These are phyloP conservation scores for Pristionchus pacificus DNA, from an alignment of 1,140 invertebrate genomes.

Conservation along the genomic window DNA sequence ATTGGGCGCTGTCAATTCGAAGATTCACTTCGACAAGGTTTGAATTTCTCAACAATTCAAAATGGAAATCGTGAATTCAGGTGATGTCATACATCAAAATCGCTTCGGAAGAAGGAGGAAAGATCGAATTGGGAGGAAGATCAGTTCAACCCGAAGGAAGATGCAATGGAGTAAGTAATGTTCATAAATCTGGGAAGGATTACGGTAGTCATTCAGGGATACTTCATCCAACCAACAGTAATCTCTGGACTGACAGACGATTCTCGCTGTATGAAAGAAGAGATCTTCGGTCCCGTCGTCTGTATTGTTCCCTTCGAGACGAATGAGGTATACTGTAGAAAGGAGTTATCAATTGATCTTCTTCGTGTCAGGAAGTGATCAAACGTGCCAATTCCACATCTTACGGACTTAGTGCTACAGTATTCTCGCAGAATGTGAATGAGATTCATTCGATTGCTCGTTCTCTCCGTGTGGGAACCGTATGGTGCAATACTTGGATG, in stretches of 20 bases:
- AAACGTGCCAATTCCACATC: conserved; percentile 61
- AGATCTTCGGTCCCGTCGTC: conserved; percentile 67
- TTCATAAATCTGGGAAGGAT: too few relatives aligned
- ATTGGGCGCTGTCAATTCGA: conserved; percentile 63
- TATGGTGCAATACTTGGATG: conserved; percentile 68
- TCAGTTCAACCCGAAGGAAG: conserved; percentile 44
- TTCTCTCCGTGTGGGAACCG: conserved; percentile 60
- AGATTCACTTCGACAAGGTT: conserved; percentile 64
- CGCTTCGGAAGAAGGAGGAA: conserved; percentile 55
- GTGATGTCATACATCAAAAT: conserved; percentile 58
- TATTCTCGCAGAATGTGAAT: conserved; percentile 62
- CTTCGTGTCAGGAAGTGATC: conserved; percentile 57
- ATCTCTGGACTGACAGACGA: conserved; percentile 61
- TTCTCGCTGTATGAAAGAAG: conserved; percentile 63
- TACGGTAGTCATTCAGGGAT: conserved; percentile 55
- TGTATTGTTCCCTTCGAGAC: conserved; percentile 63
- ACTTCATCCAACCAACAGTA: conserved; percentile 64
- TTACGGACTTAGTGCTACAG: conserved; percentile 63
- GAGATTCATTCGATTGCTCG: conserved; percentile 60
- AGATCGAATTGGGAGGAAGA: conserved; percentile 54
- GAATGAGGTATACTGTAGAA: conserved; percentile 59
- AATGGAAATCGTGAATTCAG: conserved; percentile 58
- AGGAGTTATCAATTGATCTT: conserved; percentile 1
- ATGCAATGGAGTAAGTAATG: conserved; percentile 37
- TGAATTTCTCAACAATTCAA: conserved; percentile 59